Conservation (phyloP, 1,140 invertebrate genomes). For the Apis dorsata region DNA sequence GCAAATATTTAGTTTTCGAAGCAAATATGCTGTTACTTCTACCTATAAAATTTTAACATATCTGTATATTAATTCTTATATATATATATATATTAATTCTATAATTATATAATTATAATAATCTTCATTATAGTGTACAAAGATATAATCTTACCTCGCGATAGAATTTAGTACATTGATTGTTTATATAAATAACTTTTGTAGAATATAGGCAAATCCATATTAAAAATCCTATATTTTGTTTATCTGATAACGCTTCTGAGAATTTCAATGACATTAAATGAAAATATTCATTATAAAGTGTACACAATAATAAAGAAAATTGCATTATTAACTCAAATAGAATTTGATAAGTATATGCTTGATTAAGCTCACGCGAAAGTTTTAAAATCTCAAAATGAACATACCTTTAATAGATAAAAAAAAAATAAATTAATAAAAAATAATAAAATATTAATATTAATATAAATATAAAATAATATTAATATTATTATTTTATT, state of each 20-base stretch:
- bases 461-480: too few relatives aligned
- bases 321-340: not conserved
- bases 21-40: not conserved
- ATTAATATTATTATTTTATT: not conserved
- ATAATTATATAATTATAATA: too few relatives aligned
- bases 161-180: not conserved
- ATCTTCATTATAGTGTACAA: not conserved
- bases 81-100: too few relatives aligned
- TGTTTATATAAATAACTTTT: not conserved
- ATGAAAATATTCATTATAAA: not conserved
- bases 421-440: not conserved
- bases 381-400: constrained; percentile 3
- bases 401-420: not conserved
- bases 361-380: not conserved
- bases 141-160: not conserved
- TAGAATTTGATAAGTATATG: not conserved
- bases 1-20: not conserved
- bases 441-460: too few relatives aligned
- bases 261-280: not conserved
- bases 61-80: not conserved
- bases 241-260: not conserved
- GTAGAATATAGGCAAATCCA: not conserved
- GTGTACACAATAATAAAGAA: not conserved
- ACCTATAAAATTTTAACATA: not conserved
- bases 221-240: too few relatives aligned